Evolutionary conservation across 1,140 invertebrate species (phyloP).

Genomic region (Monochamus saltuarius): DNA sequence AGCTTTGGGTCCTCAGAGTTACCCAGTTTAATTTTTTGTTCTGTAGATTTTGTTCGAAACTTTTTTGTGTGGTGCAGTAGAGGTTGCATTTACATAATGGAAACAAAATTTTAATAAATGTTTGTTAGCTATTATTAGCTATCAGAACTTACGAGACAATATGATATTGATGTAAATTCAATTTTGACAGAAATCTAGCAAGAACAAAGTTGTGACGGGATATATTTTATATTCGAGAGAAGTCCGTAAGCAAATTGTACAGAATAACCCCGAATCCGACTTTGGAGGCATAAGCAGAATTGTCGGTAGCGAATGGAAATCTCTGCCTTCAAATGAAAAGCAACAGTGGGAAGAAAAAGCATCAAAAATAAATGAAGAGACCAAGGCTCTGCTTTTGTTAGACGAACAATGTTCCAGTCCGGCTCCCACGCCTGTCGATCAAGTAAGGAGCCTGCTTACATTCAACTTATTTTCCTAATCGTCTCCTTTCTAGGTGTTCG

Average conservation of each 20-base stretch:
- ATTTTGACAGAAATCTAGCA: constrained; percentile 64
- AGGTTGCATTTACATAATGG: too few species aligned
- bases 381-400: constrained; percentile 59
- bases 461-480: not conserved
- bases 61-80: too few species aligned
- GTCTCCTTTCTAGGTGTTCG: constrained; percentile 63
- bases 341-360: constrained; percentile 92
- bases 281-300: constrained; percentile 98
- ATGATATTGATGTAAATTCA: constrained; percentile 11
- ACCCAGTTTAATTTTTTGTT: too few species aligned
- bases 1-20: too few species aligned
- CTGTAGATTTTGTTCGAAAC: too few species aligned
- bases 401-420: constrained; percentile 53
- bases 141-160: not conserved
- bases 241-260: constrained; percentile 82
- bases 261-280: constrained; percentile 87
- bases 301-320: constrained; percentile 96
- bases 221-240: constrained; percentile 99
- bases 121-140: too few species aligned
- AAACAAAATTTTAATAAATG: too few species aligned
- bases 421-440: constrained; percentile 34
- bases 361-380: constrained; percentile 83
- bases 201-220: constrained; percentile 91
- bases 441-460: constrained; percentile 13
- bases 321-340: constrained; percentile 82